These are phyloP conservation scores for Spea bombifrons DNA, from an alignment of 2,113 vertebrate genomes.

Conservation along the genomic window DNA sequence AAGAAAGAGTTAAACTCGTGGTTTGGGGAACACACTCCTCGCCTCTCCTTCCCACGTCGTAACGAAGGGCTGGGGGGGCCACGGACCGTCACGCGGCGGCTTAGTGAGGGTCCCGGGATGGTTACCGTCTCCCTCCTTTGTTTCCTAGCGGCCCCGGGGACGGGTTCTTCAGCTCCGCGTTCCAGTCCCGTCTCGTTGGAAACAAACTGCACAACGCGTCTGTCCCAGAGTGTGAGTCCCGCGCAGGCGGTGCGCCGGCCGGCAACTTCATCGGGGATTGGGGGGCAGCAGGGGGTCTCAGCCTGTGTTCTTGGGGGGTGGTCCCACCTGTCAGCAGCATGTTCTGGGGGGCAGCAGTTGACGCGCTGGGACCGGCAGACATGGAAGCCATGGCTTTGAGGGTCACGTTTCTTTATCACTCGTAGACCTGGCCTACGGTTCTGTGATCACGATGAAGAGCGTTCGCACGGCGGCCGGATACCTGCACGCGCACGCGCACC, in stretches of 20 bases:
- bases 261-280: background rate
- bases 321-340: too few relatives aligned
- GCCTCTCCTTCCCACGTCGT: too few relatives aligned
- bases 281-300: background rate
- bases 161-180: constrained; percentile 96
- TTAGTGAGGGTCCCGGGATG: too few relatives aligned
- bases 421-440: constrained; percentile 89
- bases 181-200: constrained; percentile 90
- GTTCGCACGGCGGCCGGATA: constrained; percentile 91
- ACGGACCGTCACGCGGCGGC: too few relatives aligned
- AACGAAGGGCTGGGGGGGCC: too few relatives aligned
- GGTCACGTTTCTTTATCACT: too few relatives aligned
- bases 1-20: too few relatives aligned
- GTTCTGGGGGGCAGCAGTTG: too few relatives aligned
- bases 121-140: background rate
- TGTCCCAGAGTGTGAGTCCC: constrained; percentile 85
- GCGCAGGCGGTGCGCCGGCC: background rate
- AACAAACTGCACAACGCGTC: constrained; percentile 94
- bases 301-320: background rate
- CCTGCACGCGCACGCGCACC: constrained; percentile 93
- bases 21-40: too few relatives aligned
- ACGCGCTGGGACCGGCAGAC: too few relatives aligned
- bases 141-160: constrained; percentile 85
- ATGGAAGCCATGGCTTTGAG: too few relatives aligned
- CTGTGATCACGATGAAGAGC: constrained; percentile 88